These are phyloP conservation scores for Hypsopygia costalis DNA, from an alignment of 2,888 invertebrate genomes.

Conservation along the genomic window DNA sequence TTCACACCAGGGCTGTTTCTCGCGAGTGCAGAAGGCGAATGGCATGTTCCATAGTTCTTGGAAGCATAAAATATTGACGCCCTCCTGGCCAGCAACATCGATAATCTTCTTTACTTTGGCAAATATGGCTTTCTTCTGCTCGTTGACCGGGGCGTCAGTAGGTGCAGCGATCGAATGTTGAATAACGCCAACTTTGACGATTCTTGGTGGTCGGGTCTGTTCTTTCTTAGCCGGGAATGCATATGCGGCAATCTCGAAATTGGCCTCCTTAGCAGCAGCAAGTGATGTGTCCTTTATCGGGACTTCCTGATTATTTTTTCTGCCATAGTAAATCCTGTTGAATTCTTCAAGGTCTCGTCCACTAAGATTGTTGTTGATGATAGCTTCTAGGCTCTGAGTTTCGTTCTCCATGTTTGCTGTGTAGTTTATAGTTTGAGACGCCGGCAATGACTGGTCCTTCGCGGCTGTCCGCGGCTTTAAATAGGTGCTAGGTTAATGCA, in stretches of 20 bases:
- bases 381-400: constrained; percentile 65
- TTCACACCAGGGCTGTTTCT: constrained; percentile 98
- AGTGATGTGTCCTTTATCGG: constrained; percentile 68
- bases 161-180: constrained; percentile 92
- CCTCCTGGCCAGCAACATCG: constrained; percentile 88
- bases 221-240: constrained; percentile 70
- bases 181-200: constrained; percentile 92
- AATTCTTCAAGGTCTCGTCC: constrained; percentile 68
- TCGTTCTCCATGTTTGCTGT: constrained; percentile 58
- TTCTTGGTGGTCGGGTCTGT: constrained; percentile 82
- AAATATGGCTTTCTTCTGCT: constrained; percentile 90
- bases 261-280: constrained; percentile 76
- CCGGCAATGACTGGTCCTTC: constrained; percentile 22
- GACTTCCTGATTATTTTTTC: constrained; percentile 57
- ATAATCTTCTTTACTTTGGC: constrained; percentile 89
- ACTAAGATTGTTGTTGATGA: constrained; percentile 62
- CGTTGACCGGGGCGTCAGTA: constrained; percentile 87
- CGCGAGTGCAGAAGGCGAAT: constrained; percentile 98
- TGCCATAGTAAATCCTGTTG: constrained; percentile 68
- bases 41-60: constrained; percentile 99
- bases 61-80: constrained; percentile 95
- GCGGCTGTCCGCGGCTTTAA: constrained; percentile 47
- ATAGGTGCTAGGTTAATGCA: constrained; percentile 46
- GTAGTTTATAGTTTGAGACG: constrained; percentile 20
- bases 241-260: constrained; percentile 75